Percentiles rank a stretch among this genome's conserved stretches.
Conservation (phyloP, 2,888 invertebrate genomes). For the Pediacus dermestoides region DNA sequence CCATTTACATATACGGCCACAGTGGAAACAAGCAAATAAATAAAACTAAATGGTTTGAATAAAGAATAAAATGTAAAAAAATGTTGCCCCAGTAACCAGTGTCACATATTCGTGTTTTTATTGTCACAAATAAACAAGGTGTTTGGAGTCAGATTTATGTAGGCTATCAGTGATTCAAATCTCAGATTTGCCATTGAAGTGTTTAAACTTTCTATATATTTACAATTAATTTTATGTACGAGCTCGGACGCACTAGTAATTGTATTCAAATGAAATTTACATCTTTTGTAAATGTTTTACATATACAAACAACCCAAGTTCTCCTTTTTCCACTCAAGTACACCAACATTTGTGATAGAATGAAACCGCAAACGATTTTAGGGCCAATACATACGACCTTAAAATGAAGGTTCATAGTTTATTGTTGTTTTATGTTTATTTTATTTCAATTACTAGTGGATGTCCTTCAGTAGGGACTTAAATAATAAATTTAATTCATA, state of each 20-base stretch:
- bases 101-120: slow-evolving; percentile 38
- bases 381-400: too few relatives aligned
- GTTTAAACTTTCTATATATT: slow-evolving; percentile 48
- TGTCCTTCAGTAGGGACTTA: too few relatives aligned
- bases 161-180: slow-evolving; percentile 48
- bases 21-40: slow-evolving; percentile 23
- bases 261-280: slow-evolving; percentile 49
- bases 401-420: too few relatives aligned
- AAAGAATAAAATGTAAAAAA: slow-evolving; percentile 24
- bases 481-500: too few relatives aligned
- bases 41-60: slow-evolving; percentile 25
- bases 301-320: slow-evolving; percentile 19
- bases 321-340: slow-evolving; percentile 14
- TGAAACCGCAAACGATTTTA: too few relatives aligned
- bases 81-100: slow-evolving; percentile 36
- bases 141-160: slow-evolving; percentile 48
- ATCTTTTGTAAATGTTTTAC: slow-evolving; percentile 26
- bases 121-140: slow-evolving; percentile 46
- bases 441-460: too few relatives aligned
- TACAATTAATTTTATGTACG: slow-evolving; percentile 51
- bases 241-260: slow-evolving; percentile 45
- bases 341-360: too few relatives aligned
- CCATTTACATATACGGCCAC: too few relatives aligned
- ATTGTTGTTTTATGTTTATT: slow-evolving; percentile 6
- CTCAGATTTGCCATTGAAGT: slow-evolving; percentile 50